Evolutionary conservation across 30 jellyfish, hydroid and myxozoan genomes (phyloP), one percentile per base, ranked within the genome.

Genomic region (Nemopilema nomurai): DNA sequence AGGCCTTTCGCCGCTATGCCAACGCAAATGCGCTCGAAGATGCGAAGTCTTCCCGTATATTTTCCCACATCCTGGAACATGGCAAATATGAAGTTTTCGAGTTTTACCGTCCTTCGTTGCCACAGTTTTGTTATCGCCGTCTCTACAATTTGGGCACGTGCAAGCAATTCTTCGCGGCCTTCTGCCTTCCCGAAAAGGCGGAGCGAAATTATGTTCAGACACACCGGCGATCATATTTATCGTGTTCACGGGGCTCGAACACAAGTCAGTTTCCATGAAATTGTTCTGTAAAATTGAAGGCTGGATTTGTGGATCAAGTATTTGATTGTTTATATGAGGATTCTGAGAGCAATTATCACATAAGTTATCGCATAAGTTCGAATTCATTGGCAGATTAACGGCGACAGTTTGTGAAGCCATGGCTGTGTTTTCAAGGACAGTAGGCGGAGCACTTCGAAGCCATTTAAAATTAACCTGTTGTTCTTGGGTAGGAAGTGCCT

Each of bases 1-100:
- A 75, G 99, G 99, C 49, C 99, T 82, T 69, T 91, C 96, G 4
- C 99, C 99, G 80, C 98, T 90, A 69, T 95, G 99, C 99, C 99
- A 95, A 69, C 99, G 76, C 24, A 95, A 80, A 83, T 95, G 99
- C 63, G 99, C 99, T 19, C 95, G 91, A 19, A 95, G 90, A 74
- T 95, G 99, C 57, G 98, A 91, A 0, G 99, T 95, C 85, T 95
- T 95, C 66, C 99, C 99, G 77, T 95, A 95, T 25, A 95, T 89
- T 77, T 95, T 95, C 57, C 99, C 99, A 51, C 99, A 95, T 23
- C 99, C 99, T 20, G 99, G 97, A 67, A 95, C 92, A 68, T 95
- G 99, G 69, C 99, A 95, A 16, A 95, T 84, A 63, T 95, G 99
- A 28, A 95, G 65, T 79, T 95, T 95, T 62, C 99, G 74, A 23